A percentile compares a stretch with the other conserved stretches of the same genome.
These are phyloP conservation scores for Allophyes oxyacanthae DNA, from an alignment of 2,888 invertebrate species.

Conservation along the genomic window DNA sequence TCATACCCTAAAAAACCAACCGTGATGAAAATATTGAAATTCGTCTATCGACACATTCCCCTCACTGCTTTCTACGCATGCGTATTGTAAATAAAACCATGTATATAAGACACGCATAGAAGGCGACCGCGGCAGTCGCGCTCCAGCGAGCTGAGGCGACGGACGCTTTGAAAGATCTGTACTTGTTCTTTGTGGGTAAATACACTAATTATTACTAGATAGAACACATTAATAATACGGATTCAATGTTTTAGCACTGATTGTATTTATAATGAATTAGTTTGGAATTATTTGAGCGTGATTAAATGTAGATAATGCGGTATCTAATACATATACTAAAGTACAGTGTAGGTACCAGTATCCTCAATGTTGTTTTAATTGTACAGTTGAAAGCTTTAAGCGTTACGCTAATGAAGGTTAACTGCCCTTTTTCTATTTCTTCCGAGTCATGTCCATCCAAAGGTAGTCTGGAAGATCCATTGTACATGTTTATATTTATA, in stretches of 20 bases:
- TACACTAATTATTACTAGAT: too few relatives aligned
- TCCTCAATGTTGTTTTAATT: constrained; percentile 43
- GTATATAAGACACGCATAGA: constrained; percentile 38
- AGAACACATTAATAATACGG: too few relatives aligned
- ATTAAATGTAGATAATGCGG: not conserved
- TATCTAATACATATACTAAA: not conserved
- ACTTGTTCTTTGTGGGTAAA: not conserved
- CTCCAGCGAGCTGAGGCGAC: not conserved
- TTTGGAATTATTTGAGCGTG: not conserved
- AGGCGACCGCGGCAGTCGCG: constrained; percentile 23
- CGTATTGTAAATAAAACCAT: constrained; percentile 46
- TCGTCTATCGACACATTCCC: constrained; percentile 56
- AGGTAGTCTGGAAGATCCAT: too few relatives aligned
- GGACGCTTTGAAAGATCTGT: not conserved
- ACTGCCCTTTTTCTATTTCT: too few relatives aligned
- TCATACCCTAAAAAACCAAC: too few relatives aligned
- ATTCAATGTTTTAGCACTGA: not conserved
- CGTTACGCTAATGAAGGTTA: constrained; percentile 16
- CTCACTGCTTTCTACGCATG: constrained; percentile 68
- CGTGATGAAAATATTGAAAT: not conserved
- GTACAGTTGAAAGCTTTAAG: constrained; percentile 28
- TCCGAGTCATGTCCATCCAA: too few relatives aligned
- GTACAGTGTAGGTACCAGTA: constrained; percentile 1
- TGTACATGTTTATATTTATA: too few relatives aligned
- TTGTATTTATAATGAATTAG: not conserved